Conservation (phyloP, 1,140 invertebrate genomes). For the Brachystomella parvula region DNA sequence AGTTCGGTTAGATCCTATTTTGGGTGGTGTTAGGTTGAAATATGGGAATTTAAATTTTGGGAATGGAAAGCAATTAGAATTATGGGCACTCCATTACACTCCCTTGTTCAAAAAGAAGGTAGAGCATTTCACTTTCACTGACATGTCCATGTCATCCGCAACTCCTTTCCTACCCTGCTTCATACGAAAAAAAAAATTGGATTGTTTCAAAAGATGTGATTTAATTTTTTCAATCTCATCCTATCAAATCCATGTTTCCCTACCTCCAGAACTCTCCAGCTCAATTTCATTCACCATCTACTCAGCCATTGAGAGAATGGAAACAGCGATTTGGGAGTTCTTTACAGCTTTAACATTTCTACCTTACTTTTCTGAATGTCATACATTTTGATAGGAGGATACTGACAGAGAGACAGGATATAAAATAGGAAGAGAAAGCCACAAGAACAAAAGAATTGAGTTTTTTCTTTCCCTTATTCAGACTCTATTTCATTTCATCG, state of each 20-base stretch:
- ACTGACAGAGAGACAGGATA: background rate
- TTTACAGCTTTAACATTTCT: constrained; percentile 5
- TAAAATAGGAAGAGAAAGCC: background rate
- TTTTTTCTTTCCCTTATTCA: background rate
- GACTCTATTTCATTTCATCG: constrained; percentile 12
- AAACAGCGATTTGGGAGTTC: constrained; percentile 12
- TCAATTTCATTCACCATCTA: constrained; percentile 4
- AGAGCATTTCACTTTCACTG: background rate
- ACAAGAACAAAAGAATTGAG: constrained; percentile 5
- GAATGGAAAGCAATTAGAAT: no score
- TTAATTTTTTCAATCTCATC: background rate
- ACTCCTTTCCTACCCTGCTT: background rate
- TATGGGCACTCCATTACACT: no score
- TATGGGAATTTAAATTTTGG: no score
- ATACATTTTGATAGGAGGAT: constrained; percentile 13
- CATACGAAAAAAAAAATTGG: background rate
- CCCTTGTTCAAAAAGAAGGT: no score
- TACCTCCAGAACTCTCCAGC: background rate
- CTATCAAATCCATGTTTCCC: constrained; percentile 1
- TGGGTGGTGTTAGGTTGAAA: no score
- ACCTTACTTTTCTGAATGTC: background rate
- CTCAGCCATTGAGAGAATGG: background rate
- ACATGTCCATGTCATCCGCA: background rate
- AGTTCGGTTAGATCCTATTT: no score
- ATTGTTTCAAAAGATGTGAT: background rate